These are phyloP conservation scores for Adelphocoris suturalis DNA, from an alignment of 2,888 invertebrate species.

Conservation along the genomic window DNA sequence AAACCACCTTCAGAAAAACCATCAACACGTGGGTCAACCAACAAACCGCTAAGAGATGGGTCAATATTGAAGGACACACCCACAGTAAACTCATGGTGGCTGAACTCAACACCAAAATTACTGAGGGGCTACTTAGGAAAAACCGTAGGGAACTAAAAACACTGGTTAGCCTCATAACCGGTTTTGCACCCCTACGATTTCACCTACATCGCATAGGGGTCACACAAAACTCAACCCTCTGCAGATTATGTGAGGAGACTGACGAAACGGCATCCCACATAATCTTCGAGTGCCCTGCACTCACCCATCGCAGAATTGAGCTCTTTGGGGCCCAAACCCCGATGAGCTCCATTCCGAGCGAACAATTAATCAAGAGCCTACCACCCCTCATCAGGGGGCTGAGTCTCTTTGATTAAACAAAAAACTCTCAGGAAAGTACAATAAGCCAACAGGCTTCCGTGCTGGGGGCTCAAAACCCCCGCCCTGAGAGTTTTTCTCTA, in stretches of 20 bases:
- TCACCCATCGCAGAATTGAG: neutral
- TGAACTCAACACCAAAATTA: neutral
- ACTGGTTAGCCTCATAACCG: neutral
- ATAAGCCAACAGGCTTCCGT: too few relatives aligned
- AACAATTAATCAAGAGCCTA: neutral
- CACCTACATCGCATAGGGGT: conserved; percentile 15
- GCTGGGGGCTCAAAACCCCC: too few relatives aligned
- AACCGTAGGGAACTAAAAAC: neutral
- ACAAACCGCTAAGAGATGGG: neutral
- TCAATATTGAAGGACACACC: neutral
- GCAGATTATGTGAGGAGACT: conserved; percentile 2
- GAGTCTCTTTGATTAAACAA: too few relatives aligned
- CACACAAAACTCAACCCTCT: neutral
- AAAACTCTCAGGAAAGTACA: too few relatives aligned
- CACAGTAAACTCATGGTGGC: conserved; percentile 6
- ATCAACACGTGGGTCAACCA: neutral
- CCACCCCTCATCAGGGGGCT: too few relatives aligned
- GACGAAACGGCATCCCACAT: conserved; percentile 32
- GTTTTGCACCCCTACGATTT: neutral
- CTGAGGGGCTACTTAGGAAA: neutral
- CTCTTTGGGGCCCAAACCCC: conserved; percentile 3
- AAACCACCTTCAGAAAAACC: neutral
- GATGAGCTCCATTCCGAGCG: neutral
- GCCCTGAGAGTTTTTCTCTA: neutral
- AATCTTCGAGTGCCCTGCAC: conserved; percentile 16